Percentiles rank a stretch among this genome's conserved stretches.
Conservation (phyloP, 2,888 invertebrate genomes). For the Stenolophus ochropezus region DNA sequence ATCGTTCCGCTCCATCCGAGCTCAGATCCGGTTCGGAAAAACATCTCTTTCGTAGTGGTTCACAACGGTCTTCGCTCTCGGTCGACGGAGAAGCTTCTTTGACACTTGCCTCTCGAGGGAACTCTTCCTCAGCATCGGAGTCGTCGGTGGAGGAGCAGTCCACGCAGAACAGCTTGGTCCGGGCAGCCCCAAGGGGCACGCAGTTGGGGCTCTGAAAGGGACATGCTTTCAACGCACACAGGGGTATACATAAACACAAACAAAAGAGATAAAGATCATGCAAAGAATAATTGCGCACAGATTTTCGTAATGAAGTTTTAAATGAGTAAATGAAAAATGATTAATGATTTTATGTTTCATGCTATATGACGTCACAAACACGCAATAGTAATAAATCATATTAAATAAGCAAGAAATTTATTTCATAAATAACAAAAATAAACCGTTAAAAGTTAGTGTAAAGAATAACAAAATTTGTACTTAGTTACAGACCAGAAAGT, state of each 20-base stretch:
- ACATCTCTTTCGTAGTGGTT: conserved; percentile 60
- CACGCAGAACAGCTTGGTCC: conserved; percentile 70
- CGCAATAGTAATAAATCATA: conserved; percentile 6
- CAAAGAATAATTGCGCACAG: neutral
- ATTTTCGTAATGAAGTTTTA: neutral
- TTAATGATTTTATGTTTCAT: neutral
- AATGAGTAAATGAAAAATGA: neutral
- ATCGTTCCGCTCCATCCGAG: conserved; percentile 57
- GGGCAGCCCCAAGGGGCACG: conserved; percentile 65
- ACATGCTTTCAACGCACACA: neutral
- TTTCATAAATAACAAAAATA: conserved; percentile 28
- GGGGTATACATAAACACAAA: conserved; percentile 26
- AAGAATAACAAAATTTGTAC: conserved; percentile 54
- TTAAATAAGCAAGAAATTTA: conserved; percentile 40
- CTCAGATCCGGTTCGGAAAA: conserved; percentile 68
- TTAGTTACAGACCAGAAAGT: conserved; percentile 56
- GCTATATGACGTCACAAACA: conserved; percentile 26
- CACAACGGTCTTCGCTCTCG: conserved; percentile 23
- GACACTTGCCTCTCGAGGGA: neutral
- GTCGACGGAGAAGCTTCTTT: neutral
- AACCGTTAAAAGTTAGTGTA: conserved; percentile 43
- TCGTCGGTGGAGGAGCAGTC: conserved; percentile 69
- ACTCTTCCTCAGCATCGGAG: conserved; percentile 63
- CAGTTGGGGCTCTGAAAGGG: conserved; percentile 67
- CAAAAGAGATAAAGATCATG: conserved; percentile 2